phyloP scores from a whole-genome alignment of 2,888 invertebrate genomes.

The Scrobipalpa costella region DNA sequence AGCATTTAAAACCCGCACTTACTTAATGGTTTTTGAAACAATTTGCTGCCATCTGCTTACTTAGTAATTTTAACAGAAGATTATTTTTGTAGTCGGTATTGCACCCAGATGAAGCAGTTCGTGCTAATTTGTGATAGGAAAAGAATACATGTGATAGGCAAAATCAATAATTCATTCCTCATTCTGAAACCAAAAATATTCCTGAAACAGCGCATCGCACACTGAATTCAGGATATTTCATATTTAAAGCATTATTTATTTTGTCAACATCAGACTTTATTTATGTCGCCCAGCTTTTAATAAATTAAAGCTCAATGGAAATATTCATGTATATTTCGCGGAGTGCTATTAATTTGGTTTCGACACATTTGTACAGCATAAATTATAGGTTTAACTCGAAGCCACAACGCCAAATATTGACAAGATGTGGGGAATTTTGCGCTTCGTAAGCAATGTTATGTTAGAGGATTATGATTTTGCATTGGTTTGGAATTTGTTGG shows the following conservation, averaged over 20 bases:
- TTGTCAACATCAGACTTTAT: conserved; percentile 5
- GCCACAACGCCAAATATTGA: background rate
- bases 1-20: too few species aligned
- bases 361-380: background rate
- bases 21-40: too few species aligned
- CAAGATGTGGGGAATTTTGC: background rate
- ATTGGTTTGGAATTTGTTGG: background rate
- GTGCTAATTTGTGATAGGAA: too few species aligned
- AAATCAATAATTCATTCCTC: background rate
- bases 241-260: conserved; percentile 2
- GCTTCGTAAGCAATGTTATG: background rate
- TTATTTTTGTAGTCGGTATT: too few species aligned
- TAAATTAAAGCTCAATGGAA: conserved; percentile 1
- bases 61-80: too few species aligned
- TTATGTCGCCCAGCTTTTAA: background rate
- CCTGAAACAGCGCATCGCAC: background rate
- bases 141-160: too few species aligned
- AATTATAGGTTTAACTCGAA: background rate
- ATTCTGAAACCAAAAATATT: background rate
- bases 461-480: background rate
- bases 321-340: background rate
- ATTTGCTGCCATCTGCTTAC: too few species aligned
- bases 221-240: background rate
- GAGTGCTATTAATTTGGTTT: conserved; percentile 8
- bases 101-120: too few species aligned